These are phyloP conservation scores for Rhodophaea formosa DNA, from an alignment of 2,888 invertebrate genomes.

Conservation along the genomic window DNA sequence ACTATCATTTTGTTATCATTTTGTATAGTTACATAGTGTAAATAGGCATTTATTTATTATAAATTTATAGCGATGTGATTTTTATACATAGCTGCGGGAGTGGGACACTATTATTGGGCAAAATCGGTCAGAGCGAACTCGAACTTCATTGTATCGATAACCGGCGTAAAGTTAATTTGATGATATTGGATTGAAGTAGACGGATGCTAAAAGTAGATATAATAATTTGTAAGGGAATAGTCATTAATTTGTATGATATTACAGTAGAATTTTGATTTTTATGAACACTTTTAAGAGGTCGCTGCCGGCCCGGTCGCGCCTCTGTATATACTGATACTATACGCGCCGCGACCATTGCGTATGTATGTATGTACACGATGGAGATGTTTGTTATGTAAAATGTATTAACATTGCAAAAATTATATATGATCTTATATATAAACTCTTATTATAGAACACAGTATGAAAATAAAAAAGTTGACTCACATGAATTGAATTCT, in stretches of 20 bases:
- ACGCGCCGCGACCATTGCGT: slow-evolving; percentile 50
- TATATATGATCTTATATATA: slow-evolving; percentile 80
- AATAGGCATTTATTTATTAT: slow-evolving; percentile 82
- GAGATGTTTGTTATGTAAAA: slow-evolving; percentile 80
- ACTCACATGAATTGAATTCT: slow-evolving; percentile 77
- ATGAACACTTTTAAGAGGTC: slow-evolving; percentile 67
- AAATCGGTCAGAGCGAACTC: slow-evolving; percentile 67
- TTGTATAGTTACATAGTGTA: slow-evolving; percentile 81
- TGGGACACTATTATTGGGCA: slow-evolving; percentile 65
- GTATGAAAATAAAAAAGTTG: slow-evolving; percentile 80
- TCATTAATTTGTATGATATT: slow-evolving; percentile 82
- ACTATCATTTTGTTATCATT: slow-evolving; percentile 80
- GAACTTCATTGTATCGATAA: slow-evolving; percentile 59
- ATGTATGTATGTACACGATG: slow-evolving; percentile 76
- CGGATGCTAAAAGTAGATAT: slow-evolving; percentile 78
- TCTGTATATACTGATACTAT: slow-evolving; percentile 55
- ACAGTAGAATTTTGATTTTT: slow-evolving; percentile 77
- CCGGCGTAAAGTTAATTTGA: slow-evolving; percentile 65
- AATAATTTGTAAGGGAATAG: slow-evolving; percentile 81
- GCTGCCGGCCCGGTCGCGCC: slow-evolving; percentile 47
- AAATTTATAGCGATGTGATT: slow-evolving; percentile 79
- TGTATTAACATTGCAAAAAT: slow-evolving; percentile 81
- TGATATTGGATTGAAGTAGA: slow-evolving; percentile 70
- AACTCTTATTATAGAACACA: slow-evolving; percentile 81
- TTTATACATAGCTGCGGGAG: slow-evolving; percentile 78